Base-by-base conservation (phyloP, 2,888 invertebrate species). In the Spicauda simplicius region DNA sequence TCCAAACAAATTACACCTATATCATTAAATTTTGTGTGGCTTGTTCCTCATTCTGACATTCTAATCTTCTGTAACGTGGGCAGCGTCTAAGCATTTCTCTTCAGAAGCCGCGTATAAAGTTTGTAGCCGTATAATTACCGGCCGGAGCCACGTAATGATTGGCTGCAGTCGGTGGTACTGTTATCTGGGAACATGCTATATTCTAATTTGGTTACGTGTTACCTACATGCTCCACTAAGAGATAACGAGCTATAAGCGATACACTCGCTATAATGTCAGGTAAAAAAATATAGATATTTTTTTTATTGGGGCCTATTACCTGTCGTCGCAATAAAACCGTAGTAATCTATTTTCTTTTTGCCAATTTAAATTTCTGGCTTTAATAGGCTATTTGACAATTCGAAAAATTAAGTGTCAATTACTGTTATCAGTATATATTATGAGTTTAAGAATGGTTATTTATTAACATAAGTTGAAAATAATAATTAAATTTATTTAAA, bases 81-180 rank as follows among this genome's bases (percentile, higher is more conserved):
- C 16, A 2, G 25, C 25, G n/a, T 48, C 48, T 48, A 48, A 48
- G 11, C 48, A 48, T 48, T 48, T 48, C 48, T 48, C 48, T 48
- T 48, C 16, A 16, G 48, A 48, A n/a, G n/a, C 4, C n/a, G 16
- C 16, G 48, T 48, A 16, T 16, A 48, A 16, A 41, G 57, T 45
- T 20, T 25, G 19, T 30, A 30, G 25, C 59, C 16, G 59, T 50
- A 18, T 50, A 59, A 50, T 50, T 59, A 59, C 10, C 48, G 16
- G 59, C 16, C 25, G 48, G 3, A 5, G 25, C 25, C 6, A n/a
- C 37, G n/a, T 58, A 58, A 45, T 45, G 25, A 58, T 48, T 25
- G 25, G 45, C 41, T 19, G 14, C 41, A 16, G 25, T 19, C 57
- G 11, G 33, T 56, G 48, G 48, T 48, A 48, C 48, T 48, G 48